Evolutionary conservation across 1,140 invertebrate species (phyloP), one percentile per base, ranked within the genome.

Genomic region (Hypothenemus hampei): DNA sequence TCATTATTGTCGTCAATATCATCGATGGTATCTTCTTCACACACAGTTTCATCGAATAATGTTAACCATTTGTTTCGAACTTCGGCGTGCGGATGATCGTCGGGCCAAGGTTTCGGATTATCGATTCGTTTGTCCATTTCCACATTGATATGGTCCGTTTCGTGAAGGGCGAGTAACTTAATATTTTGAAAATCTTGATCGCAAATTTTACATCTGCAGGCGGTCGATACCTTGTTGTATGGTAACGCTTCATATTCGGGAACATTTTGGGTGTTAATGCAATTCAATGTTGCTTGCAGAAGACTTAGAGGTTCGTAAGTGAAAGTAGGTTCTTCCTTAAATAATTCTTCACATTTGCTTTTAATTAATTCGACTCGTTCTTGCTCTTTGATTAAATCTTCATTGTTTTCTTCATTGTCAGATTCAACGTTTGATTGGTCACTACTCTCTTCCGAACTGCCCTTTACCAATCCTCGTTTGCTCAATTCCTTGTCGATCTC

Each of bases 51-150:
- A 33, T 66, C 64, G 31, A 64, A 61, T 33, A 45, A 62, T n/a
- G 60, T 65, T 5, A 65, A 44, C 68, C 68, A 70, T 33, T 66
- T 65, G 39, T 70, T 70, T 22, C 67, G 57, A 15, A 66, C 41
- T 16, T 52, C 41, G 4, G 57, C 41, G 35, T 18, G 23, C 18
- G 33, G 47, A 21, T 39, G 61, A 44, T 29, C 58, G 26, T 47
- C 59, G 19, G 39, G 53, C 64, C 64, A 66, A 10, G 58, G 49
- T 6, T 37, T 24, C 4, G 60, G 64, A 46, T 61, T 57, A 39
- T 71, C 68, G 11, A 71, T 62, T 37, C 61, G 66, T 20, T 66
- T 63, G 2, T 61, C 66, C 7, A 68, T 44, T 20, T 65, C 61
- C n/a, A 71, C 54, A 13, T 65, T 63, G 22, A 71, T 65, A 40